Conservation (phyloP, 2,797 vertebrate species). For the Odontamblyopus rebecca region DNA sequence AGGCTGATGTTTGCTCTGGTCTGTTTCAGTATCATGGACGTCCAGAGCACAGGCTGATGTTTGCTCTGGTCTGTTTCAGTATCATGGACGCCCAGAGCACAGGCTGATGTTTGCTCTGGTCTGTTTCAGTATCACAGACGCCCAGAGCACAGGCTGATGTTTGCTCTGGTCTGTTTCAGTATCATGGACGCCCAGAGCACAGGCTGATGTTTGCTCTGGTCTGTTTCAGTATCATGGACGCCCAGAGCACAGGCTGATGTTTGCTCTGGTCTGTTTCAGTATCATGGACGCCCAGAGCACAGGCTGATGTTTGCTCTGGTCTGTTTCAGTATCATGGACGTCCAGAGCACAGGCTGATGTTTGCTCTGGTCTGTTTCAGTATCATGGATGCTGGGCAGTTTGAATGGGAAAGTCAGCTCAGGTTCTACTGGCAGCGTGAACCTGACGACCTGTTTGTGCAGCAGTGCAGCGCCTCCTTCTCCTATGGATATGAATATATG, state of each 20-base stretch:
- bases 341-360: conserved; percentile 21
- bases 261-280: conserved; percentile 62
- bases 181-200: conserved; percentile 81
- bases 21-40: conserved; percentile 85
- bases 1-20: neutral
- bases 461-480: conserved; percentile 91
- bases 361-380: conserved; percentile 62
- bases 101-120: neutral
- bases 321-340: conserved; percentile 85
- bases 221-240: conserved; percentile 85
- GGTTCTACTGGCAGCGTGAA: conserved; percentile 91
- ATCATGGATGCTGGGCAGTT: conserved; percentile 90
- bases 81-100: conserved; percentile 80
- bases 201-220: neutral
- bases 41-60: conserved; percentile 21
- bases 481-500: conserved; percentile 98
- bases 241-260: conserved; percentile 22
- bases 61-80: conserved; percentile 62
- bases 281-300: conserved; percentile 80
- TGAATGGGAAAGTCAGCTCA: conserved; percentile 96
- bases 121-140: conserved; percentile 85
- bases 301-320: neutral
- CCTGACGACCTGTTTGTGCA: conserved; percentile 85
- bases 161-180: conserved; percentile 62
- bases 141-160: conserved; percentile 22